Conservation (phyloP, 1,140 invertebrate species). For the Drosophila guanche region DNA sequence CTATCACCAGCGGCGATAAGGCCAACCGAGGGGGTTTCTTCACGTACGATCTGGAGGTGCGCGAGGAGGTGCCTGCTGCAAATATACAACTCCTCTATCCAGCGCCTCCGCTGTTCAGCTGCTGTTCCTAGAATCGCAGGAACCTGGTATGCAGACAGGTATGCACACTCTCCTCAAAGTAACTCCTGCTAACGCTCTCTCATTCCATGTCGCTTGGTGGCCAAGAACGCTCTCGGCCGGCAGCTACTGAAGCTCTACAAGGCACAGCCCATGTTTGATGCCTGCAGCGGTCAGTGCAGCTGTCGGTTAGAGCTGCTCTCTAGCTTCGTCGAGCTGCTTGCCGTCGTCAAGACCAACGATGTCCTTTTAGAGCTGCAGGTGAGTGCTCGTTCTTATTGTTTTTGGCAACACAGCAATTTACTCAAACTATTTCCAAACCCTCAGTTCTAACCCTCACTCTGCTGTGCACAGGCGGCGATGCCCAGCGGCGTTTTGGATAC, state of each 20-base stretch:
- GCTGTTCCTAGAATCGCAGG: conserved; percentile 72
- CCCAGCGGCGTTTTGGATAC: conserved; percentile 69
- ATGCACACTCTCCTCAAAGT: too few species aligned
- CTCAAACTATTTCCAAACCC: background rate
- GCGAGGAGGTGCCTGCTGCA: conserved; percentile 58
- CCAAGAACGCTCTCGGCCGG: conserved; percentile 60
- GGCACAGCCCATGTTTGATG: conserved; percentile 68
- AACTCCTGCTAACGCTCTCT: background rate
- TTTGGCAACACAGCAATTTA: background rate
- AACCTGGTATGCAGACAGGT: conserved; percentile 70
- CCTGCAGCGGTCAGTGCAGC: conserved; percentile 53
- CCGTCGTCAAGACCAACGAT: conserved; percentile 68
- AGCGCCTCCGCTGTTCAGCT: conserved; percentile 72
- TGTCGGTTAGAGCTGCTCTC: conserved; percentile 66
- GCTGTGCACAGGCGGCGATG: conserved; percentile 57
- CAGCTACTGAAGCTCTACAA: conserved; percentile 71
- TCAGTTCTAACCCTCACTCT: too few species aligned
- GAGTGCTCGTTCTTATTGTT: background rate
- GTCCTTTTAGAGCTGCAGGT: conserved; percentile 75
- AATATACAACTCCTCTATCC: conserved; percentile 31
- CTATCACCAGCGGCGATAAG: conserved; percentile 70
- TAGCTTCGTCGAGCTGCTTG: conserved; percentile 66
- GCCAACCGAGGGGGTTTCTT: conserved; percentile 56
- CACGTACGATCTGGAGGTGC: conserved; percentile 81
- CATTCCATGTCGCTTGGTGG: conserved; percentile 58